Evolutionary conservation across 2,888 invertebrate genomes (phyloP).

Genomic region (Acleris holmiana): DNA sequence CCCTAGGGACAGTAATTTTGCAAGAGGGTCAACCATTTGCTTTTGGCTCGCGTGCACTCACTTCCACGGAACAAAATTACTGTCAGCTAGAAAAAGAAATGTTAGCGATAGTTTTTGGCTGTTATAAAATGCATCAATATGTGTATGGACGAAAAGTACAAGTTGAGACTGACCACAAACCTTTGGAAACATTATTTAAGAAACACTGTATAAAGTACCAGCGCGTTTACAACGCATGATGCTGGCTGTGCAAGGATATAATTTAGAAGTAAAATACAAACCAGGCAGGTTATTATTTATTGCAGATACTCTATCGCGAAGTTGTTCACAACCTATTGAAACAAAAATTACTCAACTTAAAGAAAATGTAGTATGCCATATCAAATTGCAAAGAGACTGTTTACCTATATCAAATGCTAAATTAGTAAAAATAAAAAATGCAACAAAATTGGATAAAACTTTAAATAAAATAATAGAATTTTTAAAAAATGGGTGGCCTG

Average conservation of each 20-base stretch:
- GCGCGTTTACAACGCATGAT: constrained; percentile 12
- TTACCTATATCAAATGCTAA: too few species aligned
- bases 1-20: constrained; percentile 35
- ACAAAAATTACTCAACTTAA: not conserved
- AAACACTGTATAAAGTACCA: constrained; percentile 14
- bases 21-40: constrained; percentile 36
- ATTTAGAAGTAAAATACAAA: constrained; percentile 10
- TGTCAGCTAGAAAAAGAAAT: constrained; percentile 49
- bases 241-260: constrained; percentile 10
- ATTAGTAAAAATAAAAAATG: too few species aligned
- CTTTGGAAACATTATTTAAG: constrained; percentile 19
- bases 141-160: constrained; percentile 27
- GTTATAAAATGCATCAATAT: constrained; percentile 41
- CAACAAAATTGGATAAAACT: too few species aligned
- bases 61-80: constrained; percentile 40
- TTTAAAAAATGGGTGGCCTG: too few species aligned
- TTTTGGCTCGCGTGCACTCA: constrained; percentile 36
- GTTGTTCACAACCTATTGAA: not conserved
- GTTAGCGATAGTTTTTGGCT: constrained; percentile 44
- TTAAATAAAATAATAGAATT: too few species aligned
- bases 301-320: not conserved
- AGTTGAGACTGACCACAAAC: constrained; percentile 39
- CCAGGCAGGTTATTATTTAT: not conserved
- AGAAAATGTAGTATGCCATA: constrained; percentile 2
- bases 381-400: not conserved